Conservation (phyloP, 30 jellyfish, hydroid and myxozoan genomes). For the Aurelia sp. region DNA sequence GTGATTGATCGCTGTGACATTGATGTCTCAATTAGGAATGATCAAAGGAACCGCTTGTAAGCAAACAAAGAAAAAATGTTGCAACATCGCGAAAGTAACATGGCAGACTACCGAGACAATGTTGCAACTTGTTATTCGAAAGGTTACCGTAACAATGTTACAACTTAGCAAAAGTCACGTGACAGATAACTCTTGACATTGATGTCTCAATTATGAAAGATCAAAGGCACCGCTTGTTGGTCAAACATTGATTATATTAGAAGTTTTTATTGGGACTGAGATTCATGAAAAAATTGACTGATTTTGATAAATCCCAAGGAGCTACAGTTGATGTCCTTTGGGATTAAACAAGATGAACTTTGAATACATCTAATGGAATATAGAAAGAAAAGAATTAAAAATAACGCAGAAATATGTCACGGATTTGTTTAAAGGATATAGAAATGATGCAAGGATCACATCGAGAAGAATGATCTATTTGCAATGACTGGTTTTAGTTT, state of each 20-base stretch:
- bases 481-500: conserved; percentile 6
- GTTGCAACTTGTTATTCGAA: too few relatives aligned
- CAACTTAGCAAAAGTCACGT: too few relatives aligned
- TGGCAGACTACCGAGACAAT: too few relatives aligned
- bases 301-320: not conserved
- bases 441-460: conserved; percentile 3
- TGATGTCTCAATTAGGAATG: not conserved
- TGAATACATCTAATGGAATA: not conserved
- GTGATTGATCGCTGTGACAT: not conserved
- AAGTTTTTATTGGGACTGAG: not conserved
- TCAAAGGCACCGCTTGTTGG: conserved; percentile 1
- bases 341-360: not conserved
- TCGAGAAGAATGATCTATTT: conserved; percentile 11
- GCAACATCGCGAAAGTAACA: too few relatives aligned
- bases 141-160: too few relatives aligned
- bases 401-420: conserved; percentile 25
- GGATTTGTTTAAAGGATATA: conserved; percentile 1
- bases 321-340: not conserved
- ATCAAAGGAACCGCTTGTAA: not conserved
- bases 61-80: too few relatives aligned
- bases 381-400: conserved; percentile 9
- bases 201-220: not conserved
- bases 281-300: not conserved
- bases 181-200: not conserved
- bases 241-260: not conserved